These are phyloP conservation scores for Colletes gigas DNA, from an alignment of 1,140 invertebrate genomes.

Conservation along the genomic window DNA sequence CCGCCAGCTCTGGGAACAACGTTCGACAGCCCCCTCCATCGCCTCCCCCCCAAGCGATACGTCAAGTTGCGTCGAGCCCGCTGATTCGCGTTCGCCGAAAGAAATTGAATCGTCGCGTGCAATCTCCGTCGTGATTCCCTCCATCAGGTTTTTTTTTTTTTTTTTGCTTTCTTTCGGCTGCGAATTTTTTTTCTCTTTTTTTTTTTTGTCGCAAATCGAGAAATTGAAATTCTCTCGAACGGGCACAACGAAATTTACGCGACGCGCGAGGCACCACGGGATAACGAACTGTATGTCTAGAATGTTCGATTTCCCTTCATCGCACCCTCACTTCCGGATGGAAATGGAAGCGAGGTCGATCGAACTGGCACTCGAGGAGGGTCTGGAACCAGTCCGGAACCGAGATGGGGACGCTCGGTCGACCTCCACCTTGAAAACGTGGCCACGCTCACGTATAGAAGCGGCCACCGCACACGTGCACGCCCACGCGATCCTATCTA, in stretches of 20 bases:
- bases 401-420: slow-evolving; percentile 37
- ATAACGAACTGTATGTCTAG: slow-evolving; percentile 50
- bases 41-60: no score
- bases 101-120: slow-evolving; percentile 44
- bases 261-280: slow-evolving; percentile 2
- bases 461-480: no score
- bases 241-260: slow-evolving; percentile 31
- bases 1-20: no score
- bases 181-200: slow-evolving; percentile 11
- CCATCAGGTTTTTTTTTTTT: background rate
- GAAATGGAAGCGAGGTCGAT: slow-evolving; percentile 68
- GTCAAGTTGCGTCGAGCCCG: background rate
- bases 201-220: slow-evolving; percentile 32
- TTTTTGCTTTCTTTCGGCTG: background rate
- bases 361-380: slow-evolving; percentile 50
- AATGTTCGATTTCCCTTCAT: slow-evolving; percentile 68
- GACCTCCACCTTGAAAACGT: slow-evolving; percentile 64
- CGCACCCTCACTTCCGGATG: slow-evolving; percentile 64
- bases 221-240: slow-evolving; percentile 45
- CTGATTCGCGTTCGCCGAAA: background rate
- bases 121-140: slow-evolving; percentile 25
- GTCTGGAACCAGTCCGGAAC: slow-evolving; percentile 58
- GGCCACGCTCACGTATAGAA: background rate
- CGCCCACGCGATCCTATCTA: slow-evolving; percentile 2
- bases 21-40: no score